A percentile compares a stretch with the other conserved stretches of the same genome.
phyloP scores from a whole-genome alignment of 2,797 vertebrate genomes.

The Takifugu rubripes region DNA sequence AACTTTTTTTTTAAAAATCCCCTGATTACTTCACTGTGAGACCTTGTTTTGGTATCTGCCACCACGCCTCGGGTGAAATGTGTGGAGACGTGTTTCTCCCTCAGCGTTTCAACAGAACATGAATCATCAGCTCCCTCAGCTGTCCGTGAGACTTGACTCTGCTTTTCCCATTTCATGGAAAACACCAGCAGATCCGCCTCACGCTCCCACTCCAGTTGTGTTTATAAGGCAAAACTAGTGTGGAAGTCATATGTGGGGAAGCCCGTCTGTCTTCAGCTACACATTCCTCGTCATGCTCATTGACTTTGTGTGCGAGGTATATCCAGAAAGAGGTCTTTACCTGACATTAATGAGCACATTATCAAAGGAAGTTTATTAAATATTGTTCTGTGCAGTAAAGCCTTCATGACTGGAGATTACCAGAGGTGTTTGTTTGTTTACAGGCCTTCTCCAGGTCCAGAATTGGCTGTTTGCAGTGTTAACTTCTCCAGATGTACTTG shows the following conservation, averaged over 20 bases:
- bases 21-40: no score
- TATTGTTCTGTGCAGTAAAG: no score
- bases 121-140: slow-evolving; percentile 31
- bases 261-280: slow-evolving; percentile 23
- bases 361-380: slow-evolving; percentile 14
- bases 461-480: slow-evolving; percentile 26
- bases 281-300: slow-evolving; percentile 43
- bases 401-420: slow-evolving; percentile 14
- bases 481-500: slow-evolving; percentile 53
- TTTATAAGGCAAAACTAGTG: slow-evolving; percentile 28
- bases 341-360: slow-evolving; percentile 19
- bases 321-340: no score
- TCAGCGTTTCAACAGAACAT: slow-evolving; percentile 32
- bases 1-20: no score
- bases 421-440: slow-evolving; percentile 49
- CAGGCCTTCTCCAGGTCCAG: slow-evolving; percentile 20
- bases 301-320: no score
- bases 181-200: slow-evolving; percentile 38
- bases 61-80: no score
- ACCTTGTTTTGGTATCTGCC: no score
- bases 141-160: slow-evolving; percentile 35
- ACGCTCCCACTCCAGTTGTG: slow-evolving; percentile 28
- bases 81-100: slow-evolving; percentile 20
- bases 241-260: slow-evolving; percentile 43
- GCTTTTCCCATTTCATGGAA: slow-evolving; percentile 59